Base-by-base conservation (phyloP, 2,797 vertebrate genomes). In the Antennarius maculatus region DNA sequence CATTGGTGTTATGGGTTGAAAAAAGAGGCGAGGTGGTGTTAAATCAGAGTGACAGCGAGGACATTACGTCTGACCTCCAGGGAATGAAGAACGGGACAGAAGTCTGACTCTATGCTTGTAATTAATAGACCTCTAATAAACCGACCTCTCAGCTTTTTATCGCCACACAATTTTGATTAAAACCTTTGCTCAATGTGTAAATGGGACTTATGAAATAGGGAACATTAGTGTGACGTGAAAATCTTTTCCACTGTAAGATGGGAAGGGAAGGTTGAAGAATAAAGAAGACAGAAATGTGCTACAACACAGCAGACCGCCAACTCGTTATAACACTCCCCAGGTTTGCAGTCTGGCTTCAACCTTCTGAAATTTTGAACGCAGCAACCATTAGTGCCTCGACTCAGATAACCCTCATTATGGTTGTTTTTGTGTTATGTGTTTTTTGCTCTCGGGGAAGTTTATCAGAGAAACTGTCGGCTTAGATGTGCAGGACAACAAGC, bases 231-330 rank as follows among this genome's bases (percentile, higher is more conserved):
- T 34, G 39, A 41, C 39, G 13, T 9, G 39, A 7, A 12, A 41
- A 34, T 34, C 31, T 8, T 41, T 41, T 39, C 54, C 52, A 50
- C 15, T 57, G 14, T 17, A 59, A 34, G 10, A 63, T 43, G 59
- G 47, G 29, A 31, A 58, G 31, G 15, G 42, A 16, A n/a, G 7
- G 46, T 27, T 57, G 52, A 28, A 71, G 65, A 76, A 67, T 15
- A 58, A 70, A 28, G 45, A 50, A 70, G 67, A 66, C 66, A 56
- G 37, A 75, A 73, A 74, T 50, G 57, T 54, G 66, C 54, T 54
- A 47, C 69, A 57, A 70, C 23, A 60, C 17, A 47, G 11, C 57
- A 27, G 39, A 53, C 47, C 59, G 66, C 61, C 70, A 66, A 72
- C 62, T 59, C 68, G 53, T 74, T 66, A 29, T 28, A 72, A 57